Base-by-base conservation (phyloP, 2,888 invertebrate genomes). In the Meiosimyza platycephala region DNA sequence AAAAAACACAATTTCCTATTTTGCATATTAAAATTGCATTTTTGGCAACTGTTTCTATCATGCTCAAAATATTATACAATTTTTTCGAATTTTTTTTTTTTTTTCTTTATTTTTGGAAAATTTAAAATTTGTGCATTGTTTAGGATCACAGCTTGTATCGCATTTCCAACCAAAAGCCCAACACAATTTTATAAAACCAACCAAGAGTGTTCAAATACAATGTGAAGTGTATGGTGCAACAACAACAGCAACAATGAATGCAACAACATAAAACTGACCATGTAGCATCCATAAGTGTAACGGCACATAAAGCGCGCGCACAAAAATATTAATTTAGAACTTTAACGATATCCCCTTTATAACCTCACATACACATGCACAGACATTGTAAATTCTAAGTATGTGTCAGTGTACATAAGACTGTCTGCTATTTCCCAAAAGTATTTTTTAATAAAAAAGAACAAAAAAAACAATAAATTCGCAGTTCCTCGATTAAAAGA, bases 231-330 rank as follows among this genome's bases (percentile, higher is more conserved):
- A 51, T 18, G 13, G 16, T n/a, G 12, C 22, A 60, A 28, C 40
- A 22, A 40, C 22, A 60, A 16, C 40, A 68, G 9, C 55, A 51
- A n/a, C 64, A 59, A 12, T 40, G 16, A 13, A 18, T 7, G 22
- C 59, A 15, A 28, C 50, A 64, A 16, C 18, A 28, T 51, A 51
- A 51, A 77, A 81, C 82, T 77, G 82, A 81, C 80, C 82, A 74
- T 75, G 78, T 75, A 78, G 75, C 77, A 72, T 40, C 40, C 40
- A 40, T 69, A 50, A 60, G 68, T 60, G 60, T 51, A 59, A 50
- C 50, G 51, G 28, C 12, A 60, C 59, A 59, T 28, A 57, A 40
- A 69, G 22, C 48, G 48, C 60, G 59, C 50, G 15, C 5, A 40
- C 50, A 59, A 59, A 55, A 69, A 69, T 69, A 69, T 69, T 59